Evolutionary conservation across 2,888 invertebrate species (phyloP).

Genomic region (Aspidiotus destructor): DNA sequence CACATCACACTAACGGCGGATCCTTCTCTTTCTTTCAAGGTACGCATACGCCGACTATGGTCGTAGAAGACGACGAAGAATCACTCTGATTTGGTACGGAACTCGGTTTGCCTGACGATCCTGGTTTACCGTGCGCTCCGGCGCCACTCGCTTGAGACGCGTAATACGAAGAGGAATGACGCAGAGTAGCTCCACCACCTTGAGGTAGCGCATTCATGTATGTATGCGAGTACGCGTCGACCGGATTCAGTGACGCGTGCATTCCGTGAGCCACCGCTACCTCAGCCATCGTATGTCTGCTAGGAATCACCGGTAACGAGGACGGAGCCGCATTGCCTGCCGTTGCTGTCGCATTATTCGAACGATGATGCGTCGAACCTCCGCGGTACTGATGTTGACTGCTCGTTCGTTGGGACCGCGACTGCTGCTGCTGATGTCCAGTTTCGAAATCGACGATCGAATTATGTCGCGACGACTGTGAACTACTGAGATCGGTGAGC

Average conservation of each 20-base stretch:
- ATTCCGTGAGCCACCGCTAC: neutral
- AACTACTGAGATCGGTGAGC: constrained; percentile 17
- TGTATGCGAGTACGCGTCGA: neutral
- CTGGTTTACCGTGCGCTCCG: neutral
- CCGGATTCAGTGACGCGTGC: neutral
- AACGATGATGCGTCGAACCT: neutral
- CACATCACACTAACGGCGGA: too few relatives aligned
- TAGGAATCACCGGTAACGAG: constrained; percentile 22
- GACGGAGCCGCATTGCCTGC: constrained; percentile 11
- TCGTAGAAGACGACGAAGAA: neutral
- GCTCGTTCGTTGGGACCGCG: neutral
- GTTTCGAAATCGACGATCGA: neutral
- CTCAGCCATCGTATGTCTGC: neutral
- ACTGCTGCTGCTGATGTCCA: neutral
- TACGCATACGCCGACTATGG: constrained; percentile 3
- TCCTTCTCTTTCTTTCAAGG: neutral
- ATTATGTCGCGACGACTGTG: neutral
- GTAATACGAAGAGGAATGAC: neutral
- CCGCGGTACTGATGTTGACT: neutral
- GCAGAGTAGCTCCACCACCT: neutral
- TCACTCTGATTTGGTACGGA: neutral
- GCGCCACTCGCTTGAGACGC: neutral
- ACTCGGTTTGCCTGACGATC: neutral
- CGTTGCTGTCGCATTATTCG: neutral
- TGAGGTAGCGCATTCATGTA: neutral